Conservation (phyloP, 2,888 invertebrate species). For the Epirrhoe alternata region DNA sequence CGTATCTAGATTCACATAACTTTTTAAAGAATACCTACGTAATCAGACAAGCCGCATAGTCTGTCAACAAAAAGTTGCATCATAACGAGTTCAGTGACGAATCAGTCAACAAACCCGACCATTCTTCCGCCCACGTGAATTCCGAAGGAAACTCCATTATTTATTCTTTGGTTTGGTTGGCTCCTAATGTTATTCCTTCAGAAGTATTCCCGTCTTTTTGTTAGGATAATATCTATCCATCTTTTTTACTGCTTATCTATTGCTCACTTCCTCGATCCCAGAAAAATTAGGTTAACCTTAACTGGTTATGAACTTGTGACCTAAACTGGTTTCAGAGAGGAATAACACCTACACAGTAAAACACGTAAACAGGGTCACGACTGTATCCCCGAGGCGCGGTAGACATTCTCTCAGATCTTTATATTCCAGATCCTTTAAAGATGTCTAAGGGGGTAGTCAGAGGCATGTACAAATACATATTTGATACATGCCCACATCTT, state of each 20-base stretch:
- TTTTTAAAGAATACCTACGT: slow-evolving; percentile 7
- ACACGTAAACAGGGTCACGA: too few relatives aligned
- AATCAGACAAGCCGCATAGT: slow-evolving; percentile 47
- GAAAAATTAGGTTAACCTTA: not conserved
- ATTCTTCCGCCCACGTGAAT: slow-evolving; percentile 74
- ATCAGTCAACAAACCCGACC: slow-evolving; percentile 76
- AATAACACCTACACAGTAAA: too few relatives aligned
- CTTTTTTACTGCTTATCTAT: not conserved
- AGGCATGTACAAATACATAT: too few relatives aligned
- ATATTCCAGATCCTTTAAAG: too few relatives aligned
- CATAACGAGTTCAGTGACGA: slow-evolving; percentile 73
- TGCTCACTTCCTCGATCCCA: not conserved
- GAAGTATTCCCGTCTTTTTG: slow-evolving; percentile 28
- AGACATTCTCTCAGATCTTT: too few relatives aligned
- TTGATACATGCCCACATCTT: too few relatives aligned
- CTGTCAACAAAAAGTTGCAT: slow-evolving; percentile 69
- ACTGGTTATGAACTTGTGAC: too few relatives aligned
- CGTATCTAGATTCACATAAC: not conserved
- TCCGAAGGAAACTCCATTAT: slow-evolving; percentile 37
- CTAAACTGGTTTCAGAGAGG: too few relatives aligned
- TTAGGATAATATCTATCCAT: slow-evolving; percentile 17
- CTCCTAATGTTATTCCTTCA: slow-evolving; percentile 25
- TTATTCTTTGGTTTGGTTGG: slow-evolving; percentile 30
- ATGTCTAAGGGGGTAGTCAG: too few relatives aligned
- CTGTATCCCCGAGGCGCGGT: too few relatives aligned